These are phyloP conservation scores for Biston betularia DNA, from an alignment of 2,888 invertebrate species.

Conservation along the genomic window DNA sequence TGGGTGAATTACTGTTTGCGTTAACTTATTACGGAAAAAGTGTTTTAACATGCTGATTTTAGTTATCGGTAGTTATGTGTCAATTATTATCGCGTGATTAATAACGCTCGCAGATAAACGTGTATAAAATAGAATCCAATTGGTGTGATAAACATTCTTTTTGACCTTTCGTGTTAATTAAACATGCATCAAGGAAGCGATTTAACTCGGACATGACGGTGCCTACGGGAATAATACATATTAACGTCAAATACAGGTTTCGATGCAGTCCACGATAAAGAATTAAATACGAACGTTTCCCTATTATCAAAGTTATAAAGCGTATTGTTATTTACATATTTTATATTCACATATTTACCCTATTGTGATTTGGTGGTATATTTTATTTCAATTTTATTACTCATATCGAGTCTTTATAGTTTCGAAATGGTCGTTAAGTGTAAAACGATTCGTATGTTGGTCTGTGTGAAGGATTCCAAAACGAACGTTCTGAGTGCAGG, in stretches of 20 bases:
- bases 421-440: conserved; percentile 40
- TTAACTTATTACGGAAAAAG: conserved; percentile 47
- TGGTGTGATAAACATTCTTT: conserved; percentile 17
- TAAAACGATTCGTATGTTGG: conserved; percentile 37
- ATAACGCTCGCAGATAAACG: conserved; percentile 12
- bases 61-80: conserved; percentile 12
- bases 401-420: conserved; percentile 36
- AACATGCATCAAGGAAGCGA: conserved; percentile 29
- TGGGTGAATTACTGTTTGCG: conserved; percentile 44
- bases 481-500: conserved; percentile 43
- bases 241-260: conserved; percentile 31
- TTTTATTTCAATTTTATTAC: conserved; percentile 51
- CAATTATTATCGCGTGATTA: conserved; percentile 21
- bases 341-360: conserved; percentile 43
- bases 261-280: conserved; percentile 33
- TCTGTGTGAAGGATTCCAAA: conserved; percentile 38
- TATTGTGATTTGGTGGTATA: conserved; percentile 47
- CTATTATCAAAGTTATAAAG: conserved; percentile 39
- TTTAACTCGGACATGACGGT: conserved; percentile 28
- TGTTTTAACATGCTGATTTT: conserved; percentile 40
- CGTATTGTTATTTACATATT: conserved; percentile 43
- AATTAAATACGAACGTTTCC: conserved; percentile 23
- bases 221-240: conserved; percentile 15
- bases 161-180: conserved; percentile 17
- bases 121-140: conserved; percentile 14